These are phyloP conservation scores for Meriones unguiculatus DNA, from an alignment of 2,113 vertebrate species.

Conservation along the genomic window DNA sequence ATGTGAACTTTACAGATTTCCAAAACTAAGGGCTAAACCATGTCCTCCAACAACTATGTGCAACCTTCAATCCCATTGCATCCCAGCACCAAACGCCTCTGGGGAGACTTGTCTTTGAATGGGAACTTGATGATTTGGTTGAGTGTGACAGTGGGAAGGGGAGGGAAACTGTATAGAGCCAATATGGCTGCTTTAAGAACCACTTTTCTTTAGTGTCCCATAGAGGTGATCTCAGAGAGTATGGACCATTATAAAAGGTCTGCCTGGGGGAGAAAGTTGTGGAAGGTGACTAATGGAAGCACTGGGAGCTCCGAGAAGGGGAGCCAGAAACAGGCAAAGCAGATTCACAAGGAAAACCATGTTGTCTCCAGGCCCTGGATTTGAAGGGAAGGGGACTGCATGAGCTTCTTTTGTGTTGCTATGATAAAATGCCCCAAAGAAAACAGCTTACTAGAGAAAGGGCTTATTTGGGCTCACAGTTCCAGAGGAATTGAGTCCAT, in stretches of 20 bases:
- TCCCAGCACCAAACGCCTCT: not conserved
- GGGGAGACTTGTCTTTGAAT: not conserved
- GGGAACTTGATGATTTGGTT: not conserved
- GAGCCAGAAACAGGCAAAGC: not conserved
- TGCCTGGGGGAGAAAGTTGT: not conserved
- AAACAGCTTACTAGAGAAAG: not conserved
- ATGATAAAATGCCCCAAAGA: not conserved
- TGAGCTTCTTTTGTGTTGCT: not conserved
- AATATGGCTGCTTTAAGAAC: not conserved
- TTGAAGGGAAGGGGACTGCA: not conserved
- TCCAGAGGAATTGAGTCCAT: not conserved
- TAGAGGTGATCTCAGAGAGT: slow-evolving; percentile 49
- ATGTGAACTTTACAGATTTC: slow-evolving; percentile 7
- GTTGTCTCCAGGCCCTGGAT: not conserved
- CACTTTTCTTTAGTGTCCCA: slow-evolving; percentile 53
- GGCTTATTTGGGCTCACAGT: not conserved
- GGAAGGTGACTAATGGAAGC: not conserved
- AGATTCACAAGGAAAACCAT: not conserved
- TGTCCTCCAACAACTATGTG: not conserved
- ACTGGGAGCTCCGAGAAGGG: not conserved
- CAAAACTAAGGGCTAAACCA: not conserved
- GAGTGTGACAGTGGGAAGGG: not conserved
- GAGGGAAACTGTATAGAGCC: not conserved
- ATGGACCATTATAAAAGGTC: slow-evolving; percentile 36
- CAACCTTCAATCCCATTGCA: not conserved